These are phyloP conservation scores for Microcebus jonahi DNA, from an alignment of 2,113 vertebrate species.

Conservation along the genomic window DNA sequence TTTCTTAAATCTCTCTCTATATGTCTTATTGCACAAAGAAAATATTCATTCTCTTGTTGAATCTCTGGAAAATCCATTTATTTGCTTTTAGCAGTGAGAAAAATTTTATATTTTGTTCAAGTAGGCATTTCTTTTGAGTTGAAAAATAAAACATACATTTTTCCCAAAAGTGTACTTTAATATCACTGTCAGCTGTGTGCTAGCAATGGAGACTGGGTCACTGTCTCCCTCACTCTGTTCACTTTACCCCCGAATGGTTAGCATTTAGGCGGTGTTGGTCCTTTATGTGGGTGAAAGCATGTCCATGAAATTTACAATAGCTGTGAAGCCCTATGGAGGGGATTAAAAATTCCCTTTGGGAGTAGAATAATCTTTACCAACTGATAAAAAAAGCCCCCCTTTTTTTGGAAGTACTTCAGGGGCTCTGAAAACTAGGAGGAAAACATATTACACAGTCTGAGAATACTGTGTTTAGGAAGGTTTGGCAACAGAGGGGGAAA, in stretches of 20 bases:
- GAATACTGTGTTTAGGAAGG: background rate
- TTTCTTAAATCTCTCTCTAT: background rate
- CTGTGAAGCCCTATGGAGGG: background rate
- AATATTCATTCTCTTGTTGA: conserved; percentile 28
- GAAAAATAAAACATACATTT: conserved; percentile 27
- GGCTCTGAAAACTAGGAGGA: background rate
- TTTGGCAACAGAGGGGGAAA: background rate
- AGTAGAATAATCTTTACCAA: background rate
- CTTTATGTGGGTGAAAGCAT: background rate
- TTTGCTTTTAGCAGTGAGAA: conserved; percentile 26
- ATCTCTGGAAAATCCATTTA: conserved; percentile 47
- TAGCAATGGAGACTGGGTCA: background rate
- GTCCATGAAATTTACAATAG: background rate
- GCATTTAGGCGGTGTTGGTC: background rate
- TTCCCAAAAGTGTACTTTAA: background rate
- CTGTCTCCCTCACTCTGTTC: background rate
- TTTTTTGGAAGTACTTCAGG: background rate
- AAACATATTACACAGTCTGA: background rate
- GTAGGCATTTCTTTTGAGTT: conserved; percentile 38
- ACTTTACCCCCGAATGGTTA: background rate
- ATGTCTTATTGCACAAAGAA: background rate
- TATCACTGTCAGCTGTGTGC: background rate
- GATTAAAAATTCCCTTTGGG: conserved; percentile 2
- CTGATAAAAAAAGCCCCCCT: background rate
- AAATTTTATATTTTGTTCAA: conserved; percentile 24